Evolutionary conservation across 1,140 invertebrate genomes (phyloP).

Genomic region (Popillia japonica): DNA sequence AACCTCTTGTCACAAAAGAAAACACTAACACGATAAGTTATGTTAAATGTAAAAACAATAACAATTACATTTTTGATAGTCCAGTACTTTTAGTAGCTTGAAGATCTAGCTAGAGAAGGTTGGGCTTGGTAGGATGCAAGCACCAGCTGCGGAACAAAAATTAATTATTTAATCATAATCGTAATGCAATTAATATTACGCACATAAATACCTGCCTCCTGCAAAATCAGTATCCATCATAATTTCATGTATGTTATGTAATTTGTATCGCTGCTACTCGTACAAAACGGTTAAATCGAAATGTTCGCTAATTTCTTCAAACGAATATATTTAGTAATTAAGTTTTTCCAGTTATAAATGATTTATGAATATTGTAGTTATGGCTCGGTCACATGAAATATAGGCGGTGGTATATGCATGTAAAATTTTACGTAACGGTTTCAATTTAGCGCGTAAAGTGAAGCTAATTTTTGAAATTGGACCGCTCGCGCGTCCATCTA

Average conservation of each 20-base stretch:
- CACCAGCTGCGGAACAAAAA: too few species aligned
- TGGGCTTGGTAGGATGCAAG: too few species aligned
- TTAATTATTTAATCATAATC: too few species aligned
- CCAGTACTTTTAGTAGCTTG: too few species aligned
- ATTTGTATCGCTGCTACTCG: background rate
- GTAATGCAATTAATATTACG: too few species aligned
- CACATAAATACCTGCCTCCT: background rate
- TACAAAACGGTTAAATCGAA: background rate
- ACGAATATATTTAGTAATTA: constrained; percentile 3
- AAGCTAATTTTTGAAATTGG: constrained; percentile 11
- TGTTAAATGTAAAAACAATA: too few species aligned
- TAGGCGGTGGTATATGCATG: background rate
- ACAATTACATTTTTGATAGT: too few species aligned
- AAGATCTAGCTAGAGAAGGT: too few species aligned
- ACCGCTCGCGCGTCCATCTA: background rate
- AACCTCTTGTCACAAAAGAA: too few species aligned
- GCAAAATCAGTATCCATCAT: background rate
- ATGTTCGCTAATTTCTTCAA: background rate
- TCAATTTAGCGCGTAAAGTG: background rate
- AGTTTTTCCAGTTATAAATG: background rate
- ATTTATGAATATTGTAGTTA: constrained; percentile 6
- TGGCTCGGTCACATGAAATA: background rate
- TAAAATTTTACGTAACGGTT: background rate
- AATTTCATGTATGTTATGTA: background rate
- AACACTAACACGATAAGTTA: too few species aligned